A percentile compares a stretch with the other conserved stretches of the same genome.
Conservation (phyloP, 1,140 invertebrate species). For the Cydia splendana region DNA sequence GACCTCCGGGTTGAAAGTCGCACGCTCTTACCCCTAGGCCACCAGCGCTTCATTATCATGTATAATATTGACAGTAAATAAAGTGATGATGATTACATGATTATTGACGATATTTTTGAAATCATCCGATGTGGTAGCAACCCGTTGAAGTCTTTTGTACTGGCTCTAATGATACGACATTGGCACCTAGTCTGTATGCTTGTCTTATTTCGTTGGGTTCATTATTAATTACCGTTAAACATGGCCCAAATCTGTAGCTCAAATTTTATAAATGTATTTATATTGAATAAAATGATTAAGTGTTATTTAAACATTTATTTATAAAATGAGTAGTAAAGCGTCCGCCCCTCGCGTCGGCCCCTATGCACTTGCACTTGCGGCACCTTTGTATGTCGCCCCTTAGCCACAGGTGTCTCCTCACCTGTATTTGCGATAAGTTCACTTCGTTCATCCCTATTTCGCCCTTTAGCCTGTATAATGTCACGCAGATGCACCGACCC, state of each 20-base stretch:
- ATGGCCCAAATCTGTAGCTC: too few relatives aligned
- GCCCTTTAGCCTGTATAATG: slow-evolving; percentile 39
- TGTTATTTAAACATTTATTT: not conserved
- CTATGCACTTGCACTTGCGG: slow-evolving; percentile 22
- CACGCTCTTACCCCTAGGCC: too few relatives aligned
- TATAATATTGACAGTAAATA: not conserved
- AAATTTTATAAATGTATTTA: too few relatives aligned
- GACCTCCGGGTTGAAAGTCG: too few relatives aligned
- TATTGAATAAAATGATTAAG: not conserved
- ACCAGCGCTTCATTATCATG: not conserved
- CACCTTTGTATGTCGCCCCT: slow-evolving; percentile 56
- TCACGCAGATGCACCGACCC: slow-evolving; percentile 8
- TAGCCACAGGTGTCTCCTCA: slow-evolving; percentile 66
- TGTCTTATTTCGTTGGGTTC: too few relatives aligned
- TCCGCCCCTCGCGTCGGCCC: not conserved
- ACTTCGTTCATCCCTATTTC: slow-evolving; percentile 39
- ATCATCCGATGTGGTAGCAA: not conserved
- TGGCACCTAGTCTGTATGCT: not conserved
- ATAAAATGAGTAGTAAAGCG: not conserved
- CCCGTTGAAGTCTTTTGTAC: slow-evolving; percentile 74
- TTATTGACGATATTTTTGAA: not conserved
- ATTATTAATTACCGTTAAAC: too few relatives aligned
- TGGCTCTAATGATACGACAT: not conserved
- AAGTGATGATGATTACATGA: not conserved
- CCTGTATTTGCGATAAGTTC: slow-evolving; percentile 54